Percentiles rank a stretch among this genome's conserved stretches.
Evolutionary conservation across 2,888 invertebrate genomes (phyloP).

Genomic region (Lithosia quadra): DNA sequence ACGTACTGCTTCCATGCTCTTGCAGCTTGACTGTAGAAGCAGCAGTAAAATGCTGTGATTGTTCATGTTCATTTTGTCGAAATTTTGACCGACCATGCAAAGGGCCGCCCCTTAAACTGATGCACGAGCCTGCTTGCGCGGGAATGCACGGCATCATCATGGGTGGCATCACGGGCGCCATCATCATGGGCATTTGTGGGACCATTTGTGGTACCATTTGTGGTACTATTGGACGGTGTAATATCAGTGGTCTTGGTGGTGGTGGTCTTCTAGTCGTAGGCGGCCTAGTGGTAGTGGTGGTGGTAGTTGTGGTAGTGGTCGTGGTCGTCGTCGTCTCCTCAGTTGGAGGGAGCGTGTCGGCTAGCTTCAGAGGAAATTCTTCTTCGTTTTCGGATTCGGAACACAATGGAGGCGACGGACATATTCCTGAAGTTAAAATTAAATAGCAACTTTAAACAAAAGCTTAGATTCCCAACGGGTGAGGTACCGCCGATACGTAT

Average conservation of each 20-base stretch:
- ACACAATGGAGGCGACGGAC: constrained; percentile 60
- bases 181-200: background rate
- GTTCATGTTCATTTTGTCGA: background rate
- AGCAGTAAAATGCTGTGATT: background rate
- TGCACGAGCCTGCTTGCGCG: background rate
- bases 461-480: too few species aligned
- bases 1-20: background rate
- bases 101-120: background rate
- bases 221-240: background rate
- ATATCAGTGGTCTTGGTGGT: background rate
- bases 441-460: too few species aligned
- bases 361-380: background rate
- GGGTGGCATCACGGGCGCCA: constrained; percentile 13
- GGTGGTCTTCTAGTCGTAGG: constrained; percentile 3
- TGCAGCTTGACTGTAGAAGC: background rate
- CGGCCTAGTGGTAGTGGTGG: constrained; percentile 23
- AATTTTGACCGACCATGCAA: background rate
- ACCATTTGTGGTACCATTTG: background rate
- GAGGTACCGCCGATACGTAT: too few species aligned
- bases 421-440: constrained; percentile 6
- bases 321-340: background rate
- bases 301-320: constrained; percentile 18
- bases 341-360: background rate
- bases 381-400: constrained; percentile 49
- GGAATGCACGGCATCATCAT: constrained; percentile 28